Conservation (phyloP, 2,888 invertebrate genomes). For the Catocala sponsa region DNA sequence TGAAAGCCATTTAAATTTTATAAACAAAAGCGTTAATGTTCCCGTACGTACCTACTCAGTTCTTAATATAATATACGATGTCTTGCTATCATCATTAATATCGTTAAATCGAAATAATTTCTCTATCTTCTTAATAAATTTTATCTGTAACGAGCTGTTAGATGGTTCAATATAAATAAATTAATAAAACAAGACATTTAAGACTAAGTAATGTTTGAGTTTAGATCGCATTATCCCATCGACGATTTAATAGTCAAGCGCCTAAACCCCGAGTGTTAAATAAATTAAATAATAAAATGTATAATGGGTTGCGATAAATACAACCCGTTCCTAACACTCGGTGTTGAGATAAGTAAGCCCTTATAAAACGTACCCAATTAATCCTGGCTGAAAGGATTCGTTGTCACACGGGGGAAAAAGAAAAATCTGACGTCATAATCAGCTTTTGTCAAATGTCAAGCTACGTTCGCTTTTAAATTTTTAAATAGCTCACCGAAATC, state of each 20-base stretch:
- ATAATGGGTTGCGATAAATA: conserved; percentile 86
- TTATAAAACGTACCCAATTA: conserved; percentile 86
- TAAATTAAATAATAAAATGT: conserved; percentile 88
- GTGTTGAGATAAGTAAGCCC: conserved; percentile 83
- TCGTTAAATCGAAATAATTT: conserved; percentile 19
- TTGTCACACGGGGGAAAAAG: conserved; percentile 68
- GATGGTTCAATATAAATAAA: conserved; percentile 60
- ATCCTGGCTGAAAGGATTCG: conserved; percentile 84
- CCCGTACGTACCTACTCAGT: conserved; percentile 19
- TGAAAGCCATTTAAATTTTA: conserved; percentile 49
- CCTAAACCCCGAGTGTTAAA: conserved; percentile 84
- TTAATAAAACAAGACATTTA: conserved; percentile 69
- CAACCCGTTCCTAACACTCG: conserved; percentile 81
- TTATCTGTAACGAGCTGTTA: conserved; percentile 41
- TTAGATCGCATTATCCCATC: conserved; percentile 81
- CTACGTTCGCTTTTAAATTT: conserved; percentile 78
- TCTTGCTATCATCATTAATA: conserved; percentile 14
- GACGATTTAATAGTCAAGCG: conserved; percentile 85
- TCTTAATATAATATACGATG: conserved; percentile 13
- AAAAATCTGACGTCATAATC: conserved; percentile 86
- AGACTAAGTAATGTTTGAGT: conserved; percentile 77
- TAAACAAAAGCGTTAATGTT: conserved; percentile 32
- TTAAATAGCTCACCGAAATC: conserved; percentile 79
- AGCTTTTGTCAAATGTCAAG: conserved; percentile 87
- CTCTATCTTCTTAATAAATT: conserved; percentile 31